phyloP scores from a whole-genome alignment of 2,113 vertebrate species.

The Ameiurus melas region DNA sequence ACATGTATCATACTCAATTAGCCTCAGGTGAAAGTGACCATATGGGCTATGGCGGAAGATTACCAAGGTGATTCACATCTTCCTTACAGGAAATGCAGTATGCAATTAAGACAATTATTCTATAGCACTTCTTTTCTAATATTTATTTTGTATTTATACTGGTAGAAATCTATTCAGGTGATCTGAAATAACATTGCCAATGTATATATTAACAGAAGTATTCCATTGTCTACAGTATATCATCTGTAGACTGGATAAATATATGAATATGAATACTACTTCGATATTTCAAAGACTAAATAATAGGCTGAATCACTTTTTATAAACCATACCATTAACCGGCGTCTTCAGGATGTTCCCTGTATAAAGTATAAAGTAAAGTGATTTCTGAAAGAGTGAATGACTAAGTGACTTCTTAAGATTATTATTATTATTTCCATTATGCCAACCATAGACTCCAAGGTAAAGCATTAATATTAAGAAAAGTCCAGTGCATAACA shows the following conservation, averaged over 20 bases:
- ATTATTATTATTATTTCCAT: not conserved
- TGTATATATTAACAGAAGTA: not conserved
- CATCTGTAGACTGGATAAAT: no score
- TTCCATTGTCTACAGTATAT: no score
- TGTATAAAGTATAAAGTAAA: not conserved
- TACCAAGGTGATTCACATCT: conserved; percentile 68
- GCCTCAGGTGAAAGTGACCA: conserved; percentile 51
- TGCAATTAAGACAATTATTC: not conserved
- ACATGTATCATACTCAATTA: conserved; percentile 36
- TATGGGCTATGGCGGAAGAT: conserved; percentile 64
- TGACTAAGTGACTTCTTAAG: not conserved
- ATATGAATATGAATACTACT: not conserved
- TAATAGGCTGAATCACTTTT: not conserved
- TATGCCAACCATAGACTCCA: not conserved
- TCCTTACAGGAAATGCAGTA: conserved; percentile 59
- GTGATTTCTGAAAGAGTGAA: not conserved
- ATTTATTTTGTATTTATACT: not conserved
- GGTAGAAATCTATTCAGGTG: not conserved
- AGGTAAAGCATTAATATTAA: not conserved
- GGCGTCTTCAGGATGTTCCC: not conserved
- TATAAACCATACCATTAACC: not conserved
- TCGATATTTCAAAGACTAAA: not conserved
- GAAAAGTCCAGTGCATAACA: no score
- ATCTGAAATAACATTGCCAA: not conserved
- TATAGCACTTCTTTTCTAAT: not conserved